Evolutionary conservation across 2,888 invertebrate genomes (phyloP), one percentile per base, ranked within the genome.

Genomic region (Ashinkailepas kermadecensis): DNA sequence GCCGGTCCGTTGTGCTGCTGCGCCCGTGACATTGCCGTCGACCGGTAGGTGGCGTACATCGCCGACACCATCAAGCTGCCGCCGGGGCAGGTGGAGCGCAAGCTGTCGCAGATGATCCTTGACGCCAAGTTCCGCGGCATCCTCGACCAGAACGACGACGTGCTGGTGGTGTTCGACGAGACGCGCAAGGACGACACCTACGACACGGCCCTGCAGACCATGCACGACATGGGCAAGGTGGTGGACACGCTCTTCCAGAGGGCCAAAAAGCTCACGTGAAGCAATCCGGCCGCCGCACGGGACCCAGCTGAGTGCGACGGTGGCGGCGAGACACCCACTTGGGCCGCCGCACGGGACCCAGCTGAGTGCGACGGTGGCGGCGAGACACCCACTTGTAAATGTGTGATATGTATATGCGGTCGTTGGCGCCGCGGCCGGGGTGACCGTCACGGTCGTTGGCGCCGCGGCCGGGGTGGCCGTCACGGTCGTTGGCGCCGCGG

Each of bases 171-270:
- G 70, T 99, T 98, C 88, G 99, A 99, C 88, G 96, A 97, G 87
- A 93, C 94, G 82, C 92, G 94, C 80, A 92, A 95, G 83, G 99
- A 99, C 88, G 96, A 96, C 88, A 99, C 99, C 39, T 99, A 99
- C 86, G 97, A 97, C 90, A 95, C 95, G 86, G 96, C 98, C 82
- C 90, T 99, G 87, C 97, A 97, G 88, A 97, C 97, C 83, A 96
- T 99, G 88, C 97, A 97, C 88, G 97, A 95, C 89, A 97, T 99
- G 97, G 97, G 98, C 86, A 98, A 98, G 91, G 99, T 99, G 86
- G 98, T 99, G 86, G 99, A 99, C 89, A 96, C 98, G 81, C 92
- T 99, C 86, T 99, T 99, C 90, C 96, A 97, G 91, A 98, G 98
- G 90, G 98, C 99, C 85, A 98, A 99, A 90, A 98, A 98, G 89